Conservation (phyloP, 23 tunicate species). For the Styela clava region DNA sequence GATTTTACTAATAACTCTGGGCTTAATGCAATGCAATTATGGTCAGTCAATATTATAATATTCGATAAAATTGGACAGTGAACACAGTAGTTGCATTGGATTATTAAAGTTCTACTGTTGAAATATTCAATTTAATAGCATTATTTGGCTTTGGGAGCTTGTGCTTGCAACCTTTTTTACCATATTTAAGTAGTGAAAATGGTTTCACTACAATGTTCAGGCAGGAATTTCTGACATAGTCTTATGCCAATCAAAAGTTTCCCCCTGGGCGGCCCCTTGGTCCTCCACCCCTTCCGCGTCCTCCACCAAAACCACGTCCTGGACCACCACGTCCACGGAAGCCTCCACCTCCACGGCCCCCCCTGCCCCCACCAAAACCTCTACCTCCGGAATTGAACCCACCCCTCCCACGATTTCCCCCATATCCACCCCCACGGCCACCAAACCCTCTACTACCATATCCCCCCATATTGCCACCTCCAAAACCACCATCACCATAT, state of each 20-base stretch:
- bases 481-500: constrained; percentile 29
- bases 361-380: constrained; percentile 46
- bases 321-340: constrained; percentile 50
- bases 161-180: too few relatives aligned
- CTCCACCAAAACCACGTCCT: constrained; percentile 50
- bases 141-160: too few relatives aligned
- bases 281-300: constrained; percentile 28
- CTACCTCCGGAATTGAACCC: constrained; percentile 33
- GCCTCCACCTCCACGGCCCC: constrained; percentile 42
- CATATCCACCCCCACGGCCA: constrained; percentile 32
- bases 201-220: too few relatives aligned
- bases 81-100: too few relatives aligned
- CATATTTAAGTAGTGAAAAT: too few relatives aligned
- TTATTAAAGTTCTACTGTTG: too few relatives aligned
- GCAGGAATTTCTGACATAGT: too few relatives aligned
- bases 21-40: too few relatives aligned
- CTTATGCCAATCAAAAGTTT: not conserved
- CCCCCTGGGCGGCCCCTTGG: constrained; percentile 36
- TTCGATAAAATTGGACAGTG: too few relatives aligned
- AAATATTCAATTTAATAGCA: too few relatives aligned
- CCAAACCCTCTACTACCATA: constrained; percentile 46
- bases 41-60: too few relatives aligned
- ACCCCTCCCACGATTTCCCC: constrained; percentile 54
- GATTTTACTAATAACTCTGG: too few relatives aligned
- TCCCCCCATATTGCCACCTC: constrained; percentile 15